Evolutionary conservation across 1,140 invertebrate species (phyloP).

Genomic region (Drosophila arizonae): DNA sequence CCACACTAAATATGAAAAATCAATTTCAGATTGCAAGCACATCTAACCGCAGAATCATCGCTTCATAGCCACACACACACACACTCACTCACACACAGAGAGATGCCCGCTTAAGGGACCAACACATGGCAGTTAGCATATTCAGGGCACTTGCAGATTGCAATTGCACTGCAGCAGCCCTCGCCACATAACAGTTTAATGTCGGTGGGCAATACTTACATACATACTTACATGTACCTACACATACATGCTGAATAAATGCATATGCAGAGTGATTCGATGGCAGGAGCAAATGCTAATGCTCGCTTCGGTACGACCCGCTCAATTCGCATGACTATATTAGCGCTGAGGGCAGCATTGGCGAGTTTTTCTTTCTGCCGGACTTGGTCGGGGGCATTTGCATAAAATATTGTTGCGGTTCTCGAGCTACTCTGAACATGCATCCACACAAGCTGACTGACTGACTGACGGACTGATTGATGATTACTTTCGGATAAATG

Average conservation of each 20-base stretch:
- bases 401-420: slow-evolving; percentile 63
- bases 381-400: slow-evolving; percentile 41
- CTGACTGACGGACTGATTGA: background rate
- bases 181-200: slow-evolving; percentile 57
- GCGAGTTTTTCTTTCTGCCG: slow-evolving; percentile 24
- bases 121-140: slow-evolving; percentile 9
- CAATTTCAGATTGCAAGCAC: slow-evolving; percentile 59
- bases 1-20: slow-evolving; percentile 67
- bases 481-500: background rate
- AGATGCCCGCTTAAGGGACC: slow-evolving; percentile 13
- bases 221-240: slow-evolving; percentile 26
- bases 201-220: slow-evolving; percentile 15
- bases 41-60: slow-evolving; percentile 51
- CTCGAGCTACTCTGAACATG: slow-evolving; percentile 7
- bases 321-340: slow-evolving; percentile 30
- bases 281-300: slow-evolving; percentile 6
- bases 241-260: slow-evolving; percentile 12
- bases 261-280: slow-evolving; percentile 6
- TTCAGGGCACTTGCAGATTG: slow-evolving; percentile 31
- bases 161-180: slow-evolving; percentile 45
- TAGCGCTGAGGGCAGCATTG: slow-evolving; percentile 48
- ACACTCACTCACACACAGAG: slow-evolving; percentile 31
- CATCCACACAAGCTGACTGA: background rate
- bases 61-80: slow-evolving; percentile 29
- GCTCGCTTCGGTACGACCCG: slow-evolving; percentile 11